These are phyloP conservation scores for Atrichornis clamosus DNA, from an alignment of 2,113 vertebrate species.

Conservation along the genomic window DNA sequence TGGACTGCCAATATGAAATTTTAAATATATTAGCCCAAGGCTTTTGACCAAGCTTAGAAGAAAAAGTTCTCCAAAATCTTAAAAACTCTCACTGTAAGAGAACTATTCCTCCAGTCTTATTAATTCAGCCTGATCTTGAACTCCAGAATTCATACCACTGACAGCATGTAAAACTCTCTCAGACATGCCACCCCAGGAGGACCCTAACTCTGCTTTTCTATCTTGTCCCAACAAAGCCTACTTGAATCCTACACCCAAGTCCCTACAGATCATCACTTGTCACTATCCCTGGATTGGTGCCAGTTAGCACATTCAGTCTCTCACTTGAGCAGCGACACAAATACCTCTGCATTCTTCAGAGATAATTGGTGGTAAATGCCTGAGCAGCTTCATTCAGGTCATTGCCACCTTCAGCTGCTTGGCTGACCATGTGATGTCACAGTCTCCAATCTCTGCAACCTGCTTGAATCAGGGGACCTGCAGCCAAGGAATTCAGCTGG, in stretches of 20 bases:
- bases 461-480: not conserved
- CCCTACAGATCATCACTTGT: not conserved
- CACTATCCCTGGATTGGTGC: not conserved
- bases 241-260: not conserved
- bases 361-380: not conserved
- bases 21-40: not conserved
- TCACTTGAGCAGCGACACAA: not conserved
- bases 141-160: not conserved
- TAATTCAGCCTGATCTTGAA: not conserved
- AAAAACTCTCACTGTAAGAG: not conserved
- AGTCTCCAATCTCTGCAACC: not conserved
- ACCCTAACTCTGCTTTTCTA: not conserved
- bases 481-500: not conserved
- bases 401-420: not conserved
- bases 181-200: not conserved
- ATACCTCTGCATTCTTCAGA: not conserved
- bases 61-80: not conserved
- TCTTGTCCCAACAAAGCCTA: not conserved
- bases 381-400: not conserved
- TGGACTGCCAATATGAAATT: not conserved
- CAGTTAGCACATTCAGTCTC: not conserved
- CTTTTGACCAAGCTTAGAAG: not conserved
- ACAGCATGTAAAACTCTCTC: not conserved
- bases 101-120: not conserved
- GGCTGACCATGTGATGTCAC: accelerated